phyloP scores from a whole-genome alignment of 2,888 invertebrate species.

The Drosophila peninsularis region DNA sequence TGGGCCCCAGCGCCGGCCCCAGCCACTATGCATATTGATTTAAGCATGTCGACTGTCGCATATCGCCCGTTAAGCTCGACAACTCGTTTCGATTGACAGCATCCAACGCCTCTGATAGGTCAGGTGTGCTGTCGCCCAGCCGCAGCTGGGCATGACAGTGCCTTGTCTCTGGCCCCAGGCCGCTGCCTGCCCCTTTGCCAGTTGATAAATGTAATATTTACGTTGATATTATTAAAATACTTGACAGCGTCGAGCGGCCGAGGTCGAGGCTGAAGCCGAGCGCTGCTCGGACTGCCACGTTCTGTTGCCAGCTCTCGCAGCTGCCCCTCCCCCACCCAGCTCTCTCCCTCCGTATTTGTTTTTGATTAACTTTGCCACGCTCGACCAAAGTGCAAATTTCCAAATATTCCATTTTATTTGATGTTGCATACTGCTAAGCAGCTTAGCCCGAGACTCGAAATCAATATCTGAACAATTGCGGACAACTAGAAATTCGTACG shows the following conservation, averaged over 20 bases:
- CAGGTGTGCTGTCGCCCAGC: conserved; percentile 28
- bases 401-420: neutral
- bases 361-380: conserved; percentile 52
- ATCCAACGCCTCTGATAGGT: conserved; percentile 21
- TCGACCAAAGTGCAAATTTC: neutral
- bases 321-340: neutral
- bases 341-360: conserved; percentile 45
- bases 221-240: conserved; percentile 64
- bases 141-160: conserved; percentile 49
- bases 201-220: conserved; percentile 65
- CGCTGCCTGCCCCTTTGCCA: conserved; percentile 18
- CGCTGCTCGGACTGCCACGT: neutral
- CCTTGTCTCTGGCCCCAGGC: conserved; percentile 16
- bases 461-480: neutral
- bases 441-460: neutral
- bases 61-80: conserved; percentile 14
- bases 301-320: neutral
- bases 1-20: neutral
- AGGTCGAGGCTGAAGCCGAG: neutral
- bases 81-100: conserved; percentile 32
- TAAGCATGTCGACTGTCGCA: conserved; percentile 11
- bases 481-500: neutral
- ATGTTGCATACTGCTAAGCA: neutral
- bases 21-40: conserved; percentile 47
- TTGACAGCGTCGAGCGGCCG: conserved; percentile 36